Percentiles rank a stretch among this genome's conserved stretches.
phyloP scores from a whole-genome alignment of 2,888 invertebrate species.

The Gerris lacustris region DNA sequence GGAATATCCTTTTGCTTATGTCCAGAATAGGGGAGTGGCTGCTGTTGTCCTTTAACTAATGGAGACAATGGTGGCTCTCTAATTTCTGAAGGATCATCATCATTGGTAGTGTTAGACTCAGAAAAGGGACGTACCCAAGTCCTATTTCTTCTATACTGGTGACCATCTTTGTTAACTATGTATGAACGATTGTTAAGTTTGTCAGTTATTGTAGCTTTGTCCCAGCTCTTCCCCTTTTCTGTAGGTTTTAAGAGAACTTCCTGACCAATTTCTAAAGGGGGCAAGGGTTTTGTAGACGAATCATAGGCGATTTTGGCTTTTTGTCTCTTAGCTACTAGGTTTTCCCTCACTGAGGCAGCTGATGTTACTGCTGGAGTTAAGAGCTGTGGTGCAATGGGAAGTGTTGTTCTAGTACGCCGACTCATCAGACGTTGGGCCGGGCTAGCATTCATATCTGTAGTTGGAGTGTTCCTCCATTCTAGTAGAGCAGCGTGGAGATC shows the following conservation, averaged over 20 bases:
- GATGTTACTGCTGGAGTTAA: constrained; percentile 13
- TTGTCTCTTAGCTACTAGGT: constrained; percentile 5
- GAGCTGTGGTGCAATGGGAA: constrained; percentile 14
- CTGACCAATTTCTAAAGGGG: constrained; percentile 15
- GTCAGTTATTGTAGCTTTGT: background rate
- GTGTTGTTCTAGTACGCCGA: constrained; percentile 19
- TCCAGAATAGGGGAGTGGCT: no score
- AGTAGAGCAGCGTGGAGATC: constrained; percentile 26
- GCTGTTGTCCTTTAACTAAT: no score
- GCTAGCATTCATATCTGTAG: constrained; percentile 23
- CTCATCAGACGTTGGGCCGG: constrained; percentile 25
- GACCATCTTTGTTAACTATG: background rate
- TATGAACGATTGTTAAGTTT: background rate
- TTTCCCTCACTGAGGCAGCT: constrained; percentile 3
- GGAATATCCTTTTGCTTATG: no score
- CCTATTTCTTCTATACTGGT: background rate
- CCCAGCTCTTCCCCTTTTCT: constrained; percentile 30
- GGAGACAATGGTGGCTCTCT: no score
- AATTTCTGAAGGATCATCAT: no score
- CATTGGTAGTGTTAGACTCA: no score
- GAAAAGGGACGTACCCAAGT: no score
- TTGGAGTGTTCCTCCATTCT: constrained; percentile 27
- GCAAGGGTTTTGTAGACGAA: constrained; percentile 13
- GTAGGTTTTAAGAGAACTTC: constrained; percentile 16
- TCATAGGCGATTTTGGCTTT: constrained; percentile 16